These are phyloP conservation scores for Glandiceps talaboti DNA, from an alignment of 53 echinoderm and acorn worm genomes.

Conservation along the genomic window DNA sequence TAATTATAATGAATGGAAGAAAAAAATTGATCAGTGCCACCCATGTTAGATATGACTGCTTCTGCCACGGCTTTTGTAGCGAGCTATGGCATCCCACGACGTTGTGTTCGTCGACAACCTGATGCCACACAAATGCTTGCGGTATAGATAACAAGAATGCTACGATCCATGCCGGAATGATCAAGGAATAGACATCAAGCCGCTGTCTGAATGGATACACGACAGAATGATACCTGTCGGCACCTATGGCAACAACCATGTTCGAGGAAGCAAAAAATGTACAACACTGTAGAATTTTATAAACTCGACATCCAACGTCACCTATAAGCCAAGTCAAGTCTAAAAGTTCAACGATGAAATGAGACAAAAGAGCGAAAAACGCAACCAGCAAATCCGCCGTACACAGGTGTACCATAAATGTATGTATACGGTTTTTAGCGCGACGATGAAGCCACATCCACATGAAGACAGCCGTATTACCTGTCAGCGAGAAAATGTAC, in stretches of 20 bases:
- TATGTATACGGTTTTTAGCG: conserved; percentile 63
- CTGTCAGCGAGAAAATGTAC: conserved; percentile 52
- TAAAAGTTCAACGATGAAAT: conserved; percentile 50
- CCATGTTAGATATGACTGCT: conserved; percentile 26
- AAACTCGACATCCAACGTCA: conserved; percentile 60
- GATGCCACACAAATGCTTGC: background rate
- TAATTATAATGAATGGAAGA: background rate
- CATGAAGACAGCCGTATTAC: conserved; percentile 52
- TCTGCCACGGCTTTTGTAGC: conserved; percentile 74
- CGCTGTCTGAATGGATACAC: conserved; percentile 72
- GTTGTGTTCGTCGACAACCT: background rate
- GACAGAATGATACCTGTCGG: conserved; percentile 85
- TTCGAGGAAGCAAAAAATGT: conserved; percentile 78
- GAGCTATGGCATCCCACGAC: conserved; percentile 39
- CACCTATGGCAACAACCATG: conserved; percentile 84
- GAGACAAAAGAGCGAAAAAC: conserved; percentile 54
- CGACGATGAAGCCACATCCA: conserved; percentile 68
- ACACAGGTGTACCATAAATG: conserved; percentile 63
- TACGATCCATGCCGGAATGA: conserved; percentile 24
- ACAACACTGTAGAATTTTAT: conserved; percentile 51
- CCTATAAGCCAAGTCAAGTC: conserved; percentile 39
- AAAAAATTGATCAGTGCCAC: background rate
- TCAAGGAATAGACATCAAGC: conserved; percentile 27
- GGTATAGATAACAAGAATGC: background rate
- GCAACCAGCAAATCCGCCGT: conserved; percentile 64